Evolutionary conservation across 2,888 invertebrate genomes (phyloP).

Genomic region (Adelognathus sp.): DNA sequence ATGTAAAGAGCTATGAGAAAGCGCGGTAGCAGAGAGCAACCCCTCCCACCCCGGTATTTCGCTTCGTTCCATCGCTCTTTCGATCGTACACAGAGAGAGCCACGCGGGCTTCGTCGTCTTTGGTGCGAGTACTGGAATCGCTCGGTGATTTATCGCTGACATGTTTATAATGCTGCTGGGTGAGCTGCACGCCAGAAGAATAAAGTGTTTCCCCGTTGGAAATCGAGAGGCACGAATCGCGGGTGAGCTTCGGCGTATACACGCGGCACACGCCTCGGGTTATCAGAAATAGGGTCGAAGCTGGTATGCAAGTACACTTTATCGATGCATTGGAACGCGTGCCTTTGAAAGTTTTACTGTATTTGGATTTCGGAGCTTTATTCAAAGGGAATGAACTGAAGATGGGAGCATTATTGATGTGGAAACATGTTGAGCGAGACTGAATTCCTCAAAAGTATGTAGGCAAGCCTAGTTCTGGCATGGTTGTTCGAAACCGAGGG

Average conservation of each 20-base stretch:
- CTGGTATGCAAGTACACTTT: constrained; percentile 1
- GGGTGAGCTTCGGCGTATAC: constrained; percentile 21
- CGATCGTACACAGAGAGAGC: constrained; percentile 40
- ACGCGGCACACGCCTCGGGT: neutral
- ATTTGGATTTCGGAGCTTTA: too few species aligned
- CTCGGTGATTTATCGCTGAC: constrained; percentile 71
- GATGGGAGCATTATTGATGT: too few species aligned
- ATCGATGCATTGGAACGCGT: neutral
- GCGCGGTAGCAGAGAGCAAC: constrained; percentile 30
- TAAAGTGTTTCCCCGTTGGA: constrained; percentile 56
- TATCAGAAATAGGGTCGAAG: constrained; percentile 11
- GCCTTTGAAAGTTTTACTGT: too few species aligned
- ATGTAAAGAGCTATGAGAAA: constrained; percentile 6
- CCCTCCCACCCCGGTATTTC: constrained; percentile 21
- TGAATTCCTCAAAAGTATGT: too few species aligned
- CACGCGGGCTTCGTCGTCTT: constrained; percentile 49
- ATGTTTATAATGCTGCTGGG: constrained; percentile 71
- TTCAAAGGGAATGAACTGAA: too few species aligned
- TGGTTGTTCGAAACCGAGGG: too few species aligned
- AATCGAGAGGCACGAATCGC: constrained; percentile 39
- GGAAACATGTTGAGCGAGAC: too few species aligned
- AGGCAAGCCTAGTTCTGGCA: too few species aligned
- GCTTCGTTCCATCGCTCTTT: constrained; percentile 47
- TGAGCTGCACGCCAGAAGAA: constrained; percentile 48
- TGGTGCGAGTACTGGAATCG: constrained; percentile 60